These are phyloP conservation scores for Lepilemur ruficaudatus DNA, from an alignment of 2,797 vertebrate species.

Conservation along the genomic window DNA sequence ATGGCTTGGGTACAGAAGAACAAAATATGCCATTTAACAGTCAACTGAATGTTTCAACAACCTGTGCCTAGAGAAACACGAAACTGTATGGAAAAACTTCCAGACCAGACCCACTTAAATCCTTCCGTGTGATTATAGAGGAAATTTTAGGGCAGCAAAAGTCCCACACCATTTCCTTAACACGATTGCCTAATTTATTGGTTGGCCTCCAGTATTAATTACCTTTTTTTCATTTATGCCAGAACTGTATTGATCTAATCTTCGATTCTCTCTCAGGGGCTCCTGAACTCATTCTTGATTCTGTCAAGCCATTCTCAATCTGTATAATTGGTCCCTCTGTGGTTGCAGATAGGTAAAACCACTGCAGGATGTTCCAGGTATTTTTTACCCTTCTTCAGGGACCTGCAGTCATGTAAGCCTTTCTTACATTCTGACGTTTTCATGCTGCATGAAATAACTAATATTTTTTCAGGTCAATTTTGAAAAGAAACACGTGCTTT, in stretches of 20 bases:
- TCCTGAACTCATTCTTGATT: slow-evolving; percentile 65
- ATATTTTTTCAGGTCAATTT: slow-evolving; percentile 37
- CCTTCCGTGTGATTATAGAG: not conserved
- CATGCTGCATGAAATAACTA: not conserved
- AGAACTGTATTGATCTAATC: slow-evolving; percentile 70
- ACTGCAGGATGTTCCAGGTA: not conserved
- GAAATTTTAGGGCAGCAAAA: not conserved
- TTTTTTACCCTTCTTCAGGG: slow-evolving; percentile 14
- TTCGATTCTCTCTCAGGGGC: slow-evolving; percentile 56
- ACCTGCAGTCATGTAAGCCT: slow-evolving; percentile 16
- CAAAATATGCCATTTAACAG: not conserved
- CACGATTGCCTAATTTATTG: slow-evolving; percentile 56
- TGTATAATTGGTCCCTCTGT: slow-evolving; percentile 74
- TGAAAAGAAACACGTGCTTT: slow-evolving; percentile 27
- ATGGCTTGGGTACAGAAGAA: not conserved
- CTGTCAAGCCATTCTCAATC: slow-evolving; percentile 57
- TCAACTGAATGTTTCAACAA: not conserved
- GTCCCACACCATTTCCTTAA: slow-evolving; percentile 26
- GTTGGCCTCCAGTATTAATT: slow-evolving; percentile 70
- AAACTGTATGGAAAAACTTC: not conserved
- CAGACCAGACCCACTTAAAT: not conserved
- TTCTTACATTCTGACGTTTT: slow-evolving; percentile 39
- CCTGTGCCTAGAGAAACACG: not conserved
- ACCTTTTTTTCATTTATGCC: slow-evolving; percentile 48
- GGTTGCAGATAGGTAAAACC: slow-evolving; percentile 15